These are phyloP conservation scores for Lasaia peninsularis DNA, from an alignment of 1,140 invertebrate genomes.

Conservation along the genomic window DNA sequence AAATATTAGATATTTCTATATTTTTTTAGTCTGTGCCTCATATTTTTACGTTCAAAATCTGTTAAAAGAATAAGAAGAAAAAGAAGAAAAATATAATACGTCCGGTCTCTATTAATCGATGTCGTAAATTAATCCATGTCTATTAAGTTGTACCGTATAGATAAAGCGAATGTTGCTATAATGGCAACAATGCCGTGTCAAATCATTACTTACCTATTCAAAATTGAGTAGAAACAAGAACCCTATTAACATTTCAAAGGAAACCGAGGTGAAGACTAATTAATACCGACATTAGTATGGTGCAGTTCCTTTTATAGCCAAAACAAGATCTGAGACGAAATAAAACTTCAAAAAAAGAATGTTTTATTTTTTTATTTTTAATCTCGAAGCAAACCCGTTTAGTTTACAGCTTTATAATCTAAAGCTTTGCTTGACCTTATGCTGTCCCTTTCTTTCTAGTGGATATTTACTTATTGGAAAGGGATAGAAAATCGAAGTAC, in stretches of 20 bases:
- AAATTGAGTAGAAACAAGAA: neutral
- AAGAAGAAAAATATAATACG: too few species aligned
- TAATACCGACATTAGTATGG: slow-evolving; percentile 16
- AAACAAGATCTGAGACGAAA: slow-evolving; percentile 20
- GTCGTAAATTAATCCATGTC: too few species aligned
- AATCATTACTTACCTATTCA: neutral
- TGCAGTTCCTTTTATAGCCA: slow-evolving; percentile 17
- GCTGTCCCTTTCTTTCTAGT: slow-evolving; percentile 28
- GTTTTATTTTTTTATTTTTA: slow-evolving; percentile 31
- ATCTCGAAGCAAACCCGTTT: slow-evolving; percentile 35
- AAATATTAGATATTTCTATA: too few species aligned
- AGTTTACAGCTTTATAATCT: slow-evolving; percentile 43
- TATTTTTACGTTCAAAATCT: too few species aligned
- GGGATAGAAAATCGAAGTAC: slow-evolving; percentile 25
- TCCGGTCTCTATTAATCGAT: too few species aligned
- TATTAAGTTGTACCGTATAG: too few species aligned
- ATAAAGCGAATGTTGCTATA: too few species aligned
- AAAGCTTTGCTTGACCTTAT: slow-evolving; percentile 34
- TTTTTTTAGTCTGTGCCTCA: too few species aligned
- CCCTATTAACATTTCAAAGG: slow-evolving; percentile 9
- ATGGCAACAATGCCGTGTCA: too few species aligned
- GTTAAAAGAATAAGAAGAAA: too few species aligned
- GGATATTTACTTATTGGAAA: slow-evolving; percentile 21
- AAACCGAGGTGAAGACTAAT: slow-evolving; percentile 14
- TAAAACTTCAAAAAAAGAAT: slow-evolving; percentile 23